Evolutionary conservation across 2,797 vertebrate species (phyloP).

Genomic region (Hylomyscus alleni): DNA sequence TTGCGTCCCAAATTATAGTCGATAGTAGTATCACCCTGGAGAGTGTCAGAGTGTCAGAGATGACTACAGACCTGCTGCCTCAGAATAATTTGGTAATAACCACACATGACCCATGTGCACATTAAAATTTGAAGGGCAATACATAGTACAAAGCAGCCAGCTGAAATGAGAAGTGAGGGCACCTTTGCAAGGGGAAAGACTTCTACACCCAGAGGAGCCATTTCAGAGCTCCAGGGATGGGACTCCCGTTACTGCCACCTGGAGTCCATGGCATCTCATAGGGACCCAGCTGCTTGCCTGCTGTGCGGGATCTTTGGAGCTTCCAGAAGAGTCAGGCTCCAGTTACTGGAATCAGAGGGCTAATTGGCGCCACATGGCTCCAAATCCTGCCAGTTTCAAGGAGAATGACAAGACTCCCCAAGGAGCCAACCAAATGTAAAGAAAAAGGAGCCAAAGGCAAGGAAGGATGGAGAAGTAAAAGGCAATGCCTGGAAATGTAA

Average conservation of each 20-base stretch:
- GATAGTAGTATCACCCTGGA: conserved; percentile 8
- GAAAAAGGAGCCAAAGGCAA: conserved; percentile 70
- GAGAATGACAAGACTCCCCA: conserved; percentile 75
- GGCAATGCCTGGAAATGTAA: conserved; percentile 53
- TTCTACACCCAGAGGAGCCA: conserved; percentile 15
- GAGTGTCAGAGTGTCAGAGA: conserved; percentile 43
- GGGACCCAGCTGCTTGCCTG: conserved; percentile 52
- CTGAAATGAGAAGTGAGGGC: conserved; percentile 3
- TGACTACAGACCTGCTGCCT: conserved; percentile 41
- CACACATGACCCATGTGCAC: not conserved
- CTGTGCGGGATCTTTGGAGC: conserved; percentile 63
- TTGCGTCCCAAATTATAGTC: conserved; percentile 30
- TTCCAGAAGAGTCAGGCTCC: conserved; percentile 66
- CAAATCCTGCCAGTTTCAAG: conserved; percentile 70
- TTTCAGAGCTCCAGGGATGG: not conserved
- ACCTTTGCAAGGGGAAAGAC: conserved; percentile 46
- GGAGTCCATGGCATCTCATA: conserved; percentile 42
- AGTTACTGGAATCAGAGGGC: conserved; percentile 71
- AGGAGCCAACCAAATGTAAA: conserved; percentile 79
- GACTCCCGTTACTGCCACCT: conserved; percentile 1
- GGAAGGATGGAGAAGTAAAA: conserved; percentile 51
- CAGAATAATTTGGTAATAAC: conserved; percentile 13
- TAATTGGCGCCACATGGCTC: conserved; percentile 76
- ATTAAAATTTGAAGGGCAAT: conserved; percentile 34
- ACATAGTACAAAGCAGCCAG: not conserved